These are phyloP conservation scores for Tachycineta bicolor DNA, from an alignment of 2,113 vertebrate species.

Conservation along the genomic window DNA sequence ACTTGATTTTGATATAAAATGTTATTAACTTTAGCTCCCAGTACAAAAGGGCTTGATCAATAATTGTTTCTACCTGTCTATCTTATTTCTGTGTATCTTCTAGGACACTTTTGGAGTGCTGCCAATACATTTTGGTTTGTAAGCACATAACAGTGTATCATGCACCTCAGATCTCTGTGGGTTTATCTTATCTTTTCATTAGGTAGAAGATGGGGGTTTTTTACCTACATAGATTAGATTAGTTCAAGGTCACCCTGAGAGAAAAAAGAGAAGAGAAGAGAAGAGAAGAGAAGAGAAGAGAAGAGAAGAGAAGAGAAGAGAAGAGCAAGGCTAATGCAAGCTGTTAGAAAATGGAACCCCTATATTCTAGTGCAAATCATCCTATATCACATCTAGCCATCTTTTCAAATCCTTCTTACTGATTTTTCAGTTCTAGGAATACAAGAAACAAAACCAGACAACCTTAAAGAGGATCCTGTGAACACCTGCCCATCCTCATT, in stretches of 20 bases:
- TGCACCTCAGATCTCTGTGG: neutral
- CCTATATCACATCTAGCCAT: neutral
- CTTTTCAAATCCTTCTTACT: neutral
- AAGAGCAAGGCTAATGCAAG: neutral
- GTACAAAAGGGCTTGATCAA: slow-evolving; percentile 70
- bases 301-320: neutral
- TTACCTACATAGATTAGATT: slow-evolving; percentile 33
- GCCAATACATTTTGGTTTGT: slow-evolving; percentile 8
- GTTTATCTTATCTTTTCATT: slow-evolving; percentile 44
- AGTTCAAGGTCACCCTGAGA: slow-evolving; percentile 20
- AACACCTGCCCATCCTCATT: neutral
- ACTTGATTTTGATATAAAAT: slow-evolving; percentile 71
- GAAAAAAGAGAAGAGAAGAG: neutral
- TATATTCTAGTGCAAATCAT: neutral
- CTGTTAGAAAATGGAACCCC: neutral
- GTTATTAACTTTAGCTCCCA: slow-evolving; percentile 67
- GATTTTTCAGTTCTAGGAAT: neutral
- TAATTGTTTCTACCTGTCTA: slow-evolving; percentile 66
- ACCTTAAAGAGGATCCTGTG: neutral
- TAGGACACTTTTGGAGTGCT: slow-evolving; percentile 25
- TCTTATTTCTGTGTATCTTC: slow-evolving; percentile 52
- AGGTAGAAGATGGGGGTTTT: neutral
- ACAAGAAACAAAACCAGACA: neutral
- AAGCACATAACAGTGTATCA: slow-evolving; percentile 24
- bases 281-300: neutral